Percentiles rank a stretch among this genome's conserved stretches.
Conservation (phyloP, 2,797 vertebrate species). For the Morus bassanus region DNA sequence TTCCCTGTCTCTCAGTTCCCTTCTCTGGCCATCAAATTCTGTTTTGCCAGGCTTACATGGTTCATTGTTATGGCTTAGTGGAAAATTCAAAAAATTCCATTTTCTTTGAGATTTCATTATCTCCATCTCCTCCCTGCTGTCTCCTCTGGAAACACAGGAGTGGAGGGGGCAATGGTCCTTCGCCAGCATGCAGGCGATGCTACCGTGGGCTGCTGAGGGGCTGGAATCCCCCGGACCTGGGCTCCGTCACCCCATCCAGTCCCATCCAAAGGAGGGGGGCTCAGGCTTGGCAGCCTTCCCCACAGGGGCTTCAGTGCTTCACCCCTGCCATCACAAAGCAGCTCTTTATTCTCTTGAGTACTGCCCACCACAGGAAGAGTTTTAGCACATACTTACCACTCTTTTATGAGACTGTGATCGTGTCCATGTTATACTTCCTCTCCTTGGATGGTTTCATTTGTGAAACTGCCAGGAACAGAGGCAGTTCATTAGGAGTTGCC, state of each 20-base stretch:
- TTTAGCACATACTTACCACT: not conserved
- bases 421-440: not conserved
- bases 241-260: rapidly evolving
- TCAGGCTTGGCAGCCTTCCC: not conserved
- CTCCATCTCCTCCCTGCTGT: not conserved
- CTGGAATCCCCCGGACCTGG: not conserved
- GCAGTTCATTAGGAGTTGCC: not conserved
- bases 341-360: not conserved
- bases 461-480: not conserved
- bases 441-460: not conserved
- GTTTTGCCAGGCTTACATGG: too few species aligned
- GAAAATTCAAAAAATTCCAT: too few species aligned
- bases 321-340: not conserved
- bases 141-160: not conserved
- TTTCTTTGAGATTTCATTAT: too few species aligned
- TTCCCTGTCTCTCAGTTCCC: too few species aligned
- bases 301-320: not conserved
- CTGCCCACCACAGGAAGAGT: not conserved
- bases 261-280: not conserved
- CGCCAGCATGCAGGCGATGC: rapidly evolving
- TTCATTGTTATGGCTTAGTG: too few species aligned
- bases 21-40: too few species aligned
- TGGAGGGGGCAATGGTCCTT: not conserved
- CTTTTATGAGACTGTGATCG: not conserved
- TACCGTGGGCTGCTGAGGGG: rapidly evolving